Evolutionary conservation across 2,888 invertebrate species (phyloP).

Genomic region (Tridacna crocea): DNA sequence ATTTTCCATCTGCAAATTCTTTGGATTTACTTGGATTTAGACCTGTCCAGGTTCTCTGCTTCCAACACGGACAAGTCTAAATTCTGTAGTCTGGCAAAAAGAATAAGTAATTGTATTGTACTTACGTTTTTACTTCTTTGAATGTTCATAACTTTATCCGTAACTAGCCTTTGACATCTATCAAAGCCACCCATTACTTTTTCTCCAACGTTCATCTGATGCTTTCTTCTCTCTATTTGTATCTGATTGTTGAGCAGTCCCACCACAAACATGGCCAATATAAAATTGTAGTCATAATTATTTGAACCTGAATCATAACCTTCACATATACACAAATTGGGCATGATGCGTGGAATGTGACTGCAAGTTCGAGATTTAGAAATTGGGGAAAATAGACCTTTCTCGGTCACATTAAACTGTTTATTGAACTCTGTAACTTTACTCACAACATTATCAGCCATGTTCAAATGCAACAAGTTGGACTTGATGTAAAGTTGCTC

Average conservation of each 20-base stretch:
- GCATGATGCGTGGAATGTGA: constrained; percentile 69
- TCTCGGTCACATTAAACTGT: constrained; percentile 56
- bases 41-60: too few species aligned
- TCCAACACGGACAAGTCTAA: too few species aligned
- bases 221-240: constrained; percentile 56
- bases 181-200: constrained; percentile 58
- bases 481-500: constrained; percentile 4
- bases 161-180: constrained; percentile 62
- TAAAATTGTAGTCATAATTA: constrained; percentile 54
- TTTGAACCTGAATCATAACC: constrained; percentile 61
- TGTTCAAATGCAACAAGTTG: neutral
- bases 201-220: neutral
- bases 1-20: too few species aligned
- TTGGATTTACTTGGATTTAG: too few species aligned
- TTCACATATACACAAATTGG: constrained; percentile 77
- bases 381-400: constrained; percentile 65
- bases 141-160: constrained; percentile 63
- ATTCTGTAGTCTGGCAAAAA: too few species aligned
- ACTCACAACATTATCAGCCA: neutral
- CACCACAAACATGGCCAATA: constrained; percentile 72
- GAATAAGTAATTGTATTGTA: neutral
- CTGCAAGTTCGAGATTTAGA: constrained; percentile 67
- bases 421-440: constrained; percentile 45
- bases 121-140: constrained; percentile 49
- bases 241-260: constrained; percentile 73